Base-by-base conservation (phyloP, 2,113 vertebrate genomes). In the Lanius ludovicianus region DNA sequence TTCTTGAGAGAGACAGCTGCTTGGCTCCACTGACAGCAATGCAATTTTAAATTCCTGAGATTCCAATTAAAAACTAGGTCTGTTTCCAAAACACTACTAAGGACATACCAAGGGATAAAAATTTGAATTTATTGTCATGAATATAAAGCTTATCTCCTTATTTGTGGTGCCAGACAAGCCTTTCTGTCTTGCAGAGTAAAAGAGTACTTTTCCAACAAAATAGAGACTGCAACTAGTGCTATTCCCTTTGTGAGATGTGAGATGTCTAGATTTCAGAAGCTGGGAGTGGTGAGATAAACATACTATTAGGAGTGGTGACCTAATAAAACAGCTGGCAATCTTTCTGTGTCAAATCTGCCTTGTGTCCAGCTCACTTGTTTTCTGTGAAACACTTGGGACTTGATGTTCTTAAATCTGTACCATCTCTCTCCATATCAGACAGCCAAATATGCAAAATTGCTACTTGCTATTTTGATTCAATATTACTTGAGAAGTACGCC, bases 1-100 rank as follows among this genome's bases (percentile, higher is more conserved):
- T 90, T 91, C 63, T 76, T 82, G 64, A 93, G 82, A 75, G 75
- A 93, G 84, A 69, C 55, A 93, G 68, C 64, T 87, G 67, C 55
- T 95, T 95, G 90, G 50, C 71, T 97, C 35, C 65, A 62, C 64
- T 89, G 82, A 82, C 47, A 94, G 65, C 55, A 92, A 63, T 30
- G 53, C 42, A 84, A 90, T 90, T 95, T 69, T 79, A 76, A 96
- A 96, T 95, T 96, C 68, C 71, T 87, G 75, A 86, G 59, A 73
- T 91, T 93, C 59, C 87, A 95, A 53, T 89, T 95, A 94, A 95
- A 95, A 95, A 73, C 44, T 64, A 88, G 65, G 74, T 87, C 46
- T 0, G 3, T 86, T 97, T 97, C 81, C 67, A 91, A 90, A 96
- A 88, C n/a, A 49, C 87, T 82, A 53, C 74, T 91, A 93, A 73